A percentile compares a stretch with the other conserved stretches of the same genome.
These are phyloP conservation scores for Pantherophis guttatus DNA, from an alignment of 2,113 vertebrate genomes.

Conservation along the genomic window DNA sequence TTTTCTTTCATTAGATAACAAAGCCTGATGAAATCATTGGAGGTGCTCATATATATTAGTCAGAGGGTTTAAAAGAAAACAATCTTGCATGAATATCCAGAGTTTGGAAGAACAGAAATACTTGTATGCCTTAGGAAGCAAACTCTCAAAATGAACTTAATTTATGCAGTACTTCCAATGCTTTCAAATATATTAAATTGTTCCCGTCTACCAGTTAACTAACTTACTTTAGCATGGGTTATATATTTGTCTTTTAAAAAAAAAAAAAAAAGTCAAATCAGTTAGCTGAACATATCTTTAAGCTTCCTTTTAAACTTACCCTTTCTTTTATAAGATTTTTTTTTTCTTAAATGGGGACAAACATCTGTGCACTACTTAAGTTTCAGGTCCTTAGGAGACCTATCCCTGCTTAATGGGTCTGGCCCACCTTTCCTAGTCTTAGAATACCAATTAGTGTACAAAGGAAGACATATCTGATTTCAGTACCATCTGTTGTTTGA, in stretches of 20 bases:
- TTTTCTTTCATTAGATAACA: not conserved
- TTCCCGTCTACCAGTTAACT: not conserved
- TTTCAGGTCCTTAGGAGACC: constrained; percentile 12
- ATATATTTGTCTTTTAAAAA: not conserved
- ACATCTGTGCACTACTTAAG: constrained; percentile 53
- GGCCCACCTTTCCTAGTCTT: constrained; percentile 53
- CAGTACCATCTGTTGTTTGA: constrained; percentile 66
- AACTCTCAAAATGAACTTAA: not conserved
- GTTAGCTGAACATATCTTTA: constrained; percentile 19
- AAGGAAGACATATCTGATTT: constrained; percentile 71
- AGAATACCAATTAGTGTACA: constrained; percentile 62
- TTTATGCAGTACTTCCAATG: not conserved
- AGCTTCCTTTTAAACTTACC: not conserved
- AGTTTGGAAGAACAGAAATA: not conserved
- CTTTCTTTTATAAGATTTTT: constrained; percentile 31
- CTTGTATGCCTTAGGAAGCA: not conserved
- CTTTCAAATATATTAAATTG: not conserved
- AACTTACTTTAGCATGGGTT: constrained; percentile 3
- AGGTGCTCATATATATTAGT: not conserved
- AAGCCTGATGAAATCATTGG: not conserved
- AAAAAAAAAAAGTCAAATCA: not conserved
- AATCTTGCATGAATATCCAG: not conserved
- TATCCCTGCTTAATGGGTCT: constrained; percentile 48
- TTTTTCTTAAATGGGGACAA: constrained; percentile 43
- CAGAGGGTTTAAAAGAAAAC: not conserved